These are phyloP conservation scores for Drosophila nr. fundita DNA, from an alignment of 2,888 invertebrate genomes.

Conservation along the genomic window DNA sequence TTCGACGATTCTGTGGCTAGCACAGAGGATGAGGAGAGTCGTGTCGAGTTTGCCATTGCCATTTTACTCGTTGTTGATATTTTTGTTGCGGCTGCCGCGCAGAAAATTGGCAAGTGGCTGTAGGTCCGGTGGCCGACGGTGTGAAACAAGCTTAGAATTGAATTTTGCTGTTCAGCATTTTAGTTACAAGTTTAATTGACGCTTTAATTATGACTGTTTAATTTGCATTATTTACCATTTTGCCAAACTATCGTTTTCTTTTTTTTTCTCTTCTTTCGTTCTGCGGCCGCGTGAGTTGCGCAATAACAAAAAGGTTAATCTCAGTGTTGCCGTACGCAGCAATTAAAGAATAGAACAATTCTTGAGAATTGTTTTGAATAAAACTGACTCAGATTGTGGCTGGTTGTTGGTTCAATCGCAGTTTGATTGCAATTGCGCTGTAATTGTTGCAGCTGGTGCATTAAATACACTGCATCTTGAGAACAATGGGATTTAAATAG, in stretches of 20 bases:
- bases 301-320: conserved; percentile 64
- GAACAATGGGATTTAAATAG: conserved; percentile 9
- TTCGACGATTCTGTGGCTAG: conserved; percentile 83
- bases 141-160: conserved; percentile 78
- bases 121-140: conserved; percentile 75
- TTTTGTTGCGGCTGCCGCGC: conserved; percentile 28
- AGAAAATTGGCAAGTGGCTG: conserved; percentile 56
- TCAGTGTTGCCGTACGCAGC: conserved; percentile 45
- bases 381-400: background rate
- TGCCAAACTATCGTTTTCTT: conserved; percentile 27
- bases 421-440: conserved; percentile 19
- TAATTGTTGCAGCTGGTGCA: conserved; percentile 7
- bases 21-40: conserved; percentile 76
- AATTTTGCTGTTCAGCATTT: conserved; percentile 58
- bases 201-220: conserved; percentile 41
- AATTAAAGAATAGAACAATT: conserved; percentile 7
- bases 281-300: conserved; percentile 65
- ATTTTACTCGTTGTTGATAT: conserved; percentile 35
- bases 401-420: conserved; percentile 1
- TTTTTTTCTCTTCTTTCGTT: background rate
- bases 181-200: conserved; percentile 26
- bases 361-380: background rate
- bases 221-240: conserved; percentile 73
- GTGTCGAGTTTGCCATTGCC: conserved; percentile 56
- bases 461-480: conserved; percentile 28